Base-by-base conservation (phyloP, 2,888 invertebrate genomes). In the Campoplex nolae region DNA sequence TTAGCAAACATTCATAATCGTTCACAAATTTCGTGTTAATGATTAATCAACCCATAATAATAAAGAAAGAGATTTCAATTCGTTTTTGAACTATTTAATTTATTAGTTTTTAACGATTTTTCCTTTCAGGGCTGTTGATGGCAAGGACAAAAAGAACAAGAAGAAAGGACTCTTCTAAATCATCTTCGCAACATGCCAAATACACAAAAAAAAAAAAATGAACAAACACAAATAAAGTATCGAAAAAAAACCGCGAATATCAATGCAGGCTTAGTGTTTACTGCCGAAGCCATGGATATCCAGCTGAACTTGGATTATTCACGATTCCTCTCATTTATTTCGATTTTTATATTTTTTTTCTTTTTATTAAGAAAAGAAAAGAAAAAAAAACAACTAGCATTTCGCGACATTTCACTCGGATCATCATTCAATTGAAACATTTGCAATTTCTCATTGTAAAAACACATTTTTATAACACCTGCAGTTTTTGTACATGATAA, bases 141-240 rank as follows among this genome's bases (percentile, higher is more conserved):
- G 98, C 92, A 97, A 98, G 95, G 97, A 97, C 93, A 97, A 98
- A 95, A 98, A 98, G 95, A 97, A 96, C 94, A 97, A 97, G 96
- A 98, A 98, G 96, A 98, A 98, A 96, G 97, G 98, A 95, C 96
- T 98, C 95, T 98, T 98, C 95, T 98, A 97, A 68, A 96, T 91
- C 90, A 89, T 88, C 86, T 85, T 84, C 79, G 48, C 76, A 82
- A 86, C 88, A 89, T 88, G 84, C 89, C 86, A 88, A 89, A 88
- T 83, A 84, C 73, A 83, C 78, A 85, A 9, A 45, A 74, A 78
- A 81, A 81, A 67, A 68, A 54, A 70, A 51, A 56, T 4, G 70
- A 23, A 83, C 2, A 77, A 48, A 62, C 38, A 62, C 16, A 73
- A n/a, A 48, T 16, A 73, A 56, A n/a, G 56, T 28, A 28, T 23